phyloP scores from a whole-genome alignment of 2,888 invertebrate species.

The Liodrosophila aerea region DNA sequence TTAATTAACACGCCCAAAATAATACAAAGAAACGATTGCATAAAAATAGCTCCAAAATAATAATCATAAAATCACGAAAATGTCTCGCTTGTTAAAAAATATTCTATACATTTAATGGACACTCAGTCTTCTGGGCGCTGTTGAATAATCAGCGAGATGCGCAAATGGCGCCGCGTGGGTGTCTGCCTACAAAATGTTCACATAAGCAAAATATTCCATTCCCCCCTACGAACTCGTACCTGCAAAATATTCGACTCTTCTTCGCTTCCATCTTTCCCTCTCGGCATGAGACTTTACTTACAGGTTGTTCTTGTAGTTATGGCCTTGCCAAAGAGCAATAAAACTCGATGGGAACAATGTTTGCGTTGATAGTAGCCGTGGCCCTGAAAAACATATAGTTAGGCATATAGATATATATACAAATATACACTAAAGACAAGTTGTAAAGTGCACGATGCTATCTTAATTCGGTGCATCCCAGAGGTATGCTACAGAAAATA shows the following conservation, averaged over 20 bases:
- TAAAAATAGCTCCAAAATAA: background rate
- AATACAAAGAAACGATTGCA: background rate
- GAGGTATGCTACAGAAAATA: background rate
- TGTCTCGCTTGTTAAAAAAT: too few species aligned
- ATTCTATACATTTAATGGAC: too few species aligned
- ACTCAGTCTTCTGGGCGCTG: slow-evolving; percentile 32
- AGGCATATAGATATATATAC: slow-evolving; percentile 3
- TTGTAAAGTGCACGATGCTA: too few species aligned
- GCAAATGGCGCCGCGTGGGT: slow-evolving; percentile 70
- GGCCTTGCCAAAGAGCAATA: slow-evolving; percentile 48
- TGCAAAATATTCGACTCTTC: background rate
- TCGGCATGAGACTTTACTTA: slow-evolving; percentile 54
- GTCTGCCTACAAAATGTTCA: slow-evolving; percentile 58
- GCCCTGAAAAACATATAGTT: background rate
- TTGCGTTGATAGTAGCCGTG: slow-evolving; percentile 28
- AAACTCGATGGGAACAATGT: slow-evolving; percentile 29
- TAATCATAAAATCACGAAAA: background rate
- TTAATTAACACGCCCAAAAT: slow-evolving; percentile 32
- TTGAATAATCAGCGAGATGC: slow-evolving; percentile 60
- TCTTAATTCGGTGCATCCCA: too few species aligned
- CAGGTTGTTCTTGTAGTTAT: slow-evolving; percentile 61
- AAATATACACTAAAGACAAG: too few species aligned
- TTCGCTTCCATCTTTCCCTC: background rate
- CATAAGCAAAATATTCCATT: slow-evolving; percentile 27
- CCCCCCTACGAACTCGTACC: background rate